Percentiles rank a stretch among this genome's conserved stretches.
These are phyloP conservation scores for Gasterosteus aculeatus DNA, from an alignment of 2,113 vertebrate species.

Conservation along the genomic window DNA sequence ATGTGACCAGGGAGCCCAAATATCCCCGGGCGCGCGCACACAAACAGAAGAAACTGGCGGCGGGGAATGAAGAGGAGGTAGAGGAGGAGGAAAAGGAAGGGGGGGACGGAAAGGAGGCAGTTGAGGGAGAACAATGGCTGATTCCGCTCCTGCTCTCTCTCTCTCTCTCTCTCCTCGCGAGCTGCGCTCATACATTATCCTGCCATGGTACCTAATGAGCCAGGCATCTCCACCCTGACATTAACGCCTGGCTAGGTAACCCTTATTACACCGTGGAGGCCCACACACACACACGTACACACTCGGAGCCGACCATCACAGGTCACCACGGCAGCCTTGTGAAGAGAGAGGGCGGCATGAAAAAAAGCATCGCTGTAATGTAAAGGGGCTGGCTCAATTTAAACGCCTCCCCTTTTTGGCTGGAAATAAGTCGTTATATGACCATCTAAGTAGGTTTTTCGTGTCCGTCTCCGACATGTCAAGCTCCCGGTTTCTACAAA, in stretches of 20 bases:
- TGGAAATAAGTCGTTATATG: conserved; percentile 32
- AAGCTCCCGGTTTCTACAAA: conserved; percentile 54
- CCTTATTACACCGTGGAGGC: conserved; percentile 67
- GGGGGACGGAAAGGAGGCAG: conserved; percentile 39
- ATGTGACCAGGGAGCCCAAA: conserved; percentile 70
- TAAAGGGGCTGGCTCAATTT: conserved; percentile 44
- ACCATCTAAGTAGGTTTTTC: conserved; percentile 46
- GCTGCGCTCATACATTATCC: conserved; percentile 79
- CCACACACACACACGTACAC: conserved; percentile 28
- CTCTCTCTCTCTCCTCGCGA: conserved; percentile 59
- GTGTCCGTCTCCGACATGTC: conserved; percentile 57
- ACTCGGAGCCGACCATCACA: conserved; percentile 35
- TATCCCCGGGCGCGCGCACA: conserved; percentile 45
- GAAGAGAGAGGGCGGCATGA: conserved; percentile 4
- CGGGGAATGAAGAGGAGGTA: conserved; percentile 17
- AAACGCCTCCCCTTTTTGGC: conserved; percentile 52
- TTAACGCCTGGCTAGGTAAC: conserved; percentile 74
- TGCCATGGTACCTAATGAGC: conserved; percentile 81
- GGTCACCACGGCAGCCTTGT: conserved; percentile 47
- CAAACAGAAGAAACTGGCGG: conserved; percentile 54
- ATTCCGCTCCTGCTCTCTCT: conserved; percentile 52
- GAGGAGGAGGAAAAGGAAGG: conserved; percentile 28
- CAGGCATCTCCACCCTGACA: conserved; percentile 77
- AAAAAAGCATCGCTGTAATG: conserved; percentile 38
- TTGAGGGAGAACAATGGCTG: conserved; percentile 70